Base-by-base conservation (phyloP, 2,113 vertebrate species). In the Catharus fuscescens region DNA sequence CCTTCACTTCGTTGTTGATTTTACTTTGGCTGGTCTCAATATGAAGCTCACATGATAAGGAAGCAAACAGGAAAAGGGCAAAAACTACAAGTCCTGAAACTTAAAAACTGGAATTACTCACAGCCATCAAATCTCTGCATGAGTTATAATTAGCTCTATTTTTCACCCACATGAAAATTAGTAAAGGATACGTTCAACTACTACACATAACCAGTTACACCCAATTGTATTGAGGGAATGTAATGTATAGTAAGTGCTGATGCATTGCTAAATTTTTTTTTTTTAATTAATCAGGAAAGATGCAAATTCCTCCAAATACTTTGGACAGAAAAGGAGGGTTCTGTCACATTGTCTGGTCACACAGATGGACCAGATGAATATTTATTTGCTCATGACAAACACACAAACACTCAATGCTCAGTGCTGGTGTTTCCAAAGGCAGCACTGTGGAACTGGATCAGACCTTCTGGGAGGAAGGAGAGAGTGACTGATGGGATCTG, bases 381-480 rank as follows among this genome's bases (percentile, higher is more conserved):
- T 36, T 65, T 76, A 38, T 62, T 61, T 72, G 38, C 6, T 65
- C 20, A 31, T 23, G 38, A 74, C 9, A 60, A 70, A 66, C 14
- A 66, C 7, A 25, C 54, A 53, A 59, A 84, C 19, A 38, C 0
- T 0, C 32, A 60, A 45, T 36, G 6, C 9, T 28, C 18, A 1
- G 47, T 1, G 36, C n/a, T 23, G 25, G 12, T 67, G 53, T 7
- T 90, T 90, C 90, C 52, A 52, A 65, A 94, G 72, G 69, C 70
- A 78, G 45, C 80, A 65, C 60, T 72, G n/a, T 31, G 66, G 45
- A 56, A 20, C 36, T 40, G 79, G 56, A 60, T 60, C 48, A 40
- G 38, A 65, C n/a, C 36, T 78, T 74, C 60, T 36, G 2, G 19
- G 12, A 9, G 11, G 18, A 79, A 65, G 12, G 25, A 79, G 42